These are phyloP conservation scores for Tragelaphus strepsiceros DNA, from an alignment of 2,113 vertebrate species.

Conservation along the genomic window DNA sequence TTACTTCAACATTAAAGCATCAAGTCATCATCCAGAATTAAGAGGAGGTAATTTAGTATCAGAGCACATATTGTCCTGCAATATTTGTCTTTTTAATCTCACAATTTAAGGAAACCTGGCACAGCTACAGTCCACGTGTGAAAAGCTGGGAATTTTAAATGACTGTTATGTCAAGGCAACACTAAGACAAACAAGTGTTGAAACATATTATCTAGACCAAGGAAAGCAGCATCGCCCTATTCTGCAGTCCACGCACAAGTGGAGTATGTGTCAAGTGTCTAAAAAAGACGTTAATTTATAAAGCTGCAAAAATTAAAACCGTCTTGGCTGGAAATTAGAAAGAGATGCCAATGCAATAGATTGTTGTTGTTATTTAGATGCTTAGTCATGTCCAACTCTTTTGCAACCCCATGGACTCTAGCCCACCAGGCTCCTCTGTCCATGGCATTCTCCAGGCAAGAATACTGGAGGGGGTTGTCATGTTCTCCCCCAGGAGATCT, in stretches of 20 bases:
- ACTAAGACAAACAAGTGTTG: neutral
- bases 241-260: neutral
- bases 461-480: neutral
- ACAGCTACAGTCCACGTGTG: neutral
- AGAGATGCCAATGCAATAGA: neutral
- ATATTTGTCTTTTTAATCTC: neutral
- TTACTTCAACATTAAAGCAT: neutral
- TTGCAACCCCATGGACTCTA: neutral
- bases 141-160: neutral
- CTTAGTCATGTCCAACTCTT: neutral
- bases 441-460: neutral
- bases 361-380: neutral
- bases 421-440: neutral
- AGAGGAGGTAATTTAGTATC: neutral
- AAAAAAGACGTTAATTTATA: neutral
- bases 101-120: neutral
- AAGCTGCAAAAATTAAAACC: neutral
- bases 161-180: neutral
- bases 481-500: neutral
- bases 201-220: neutral
- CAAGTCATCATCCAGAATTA: neutral
- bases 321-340: neutral
- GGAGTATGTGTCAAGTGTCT: neutral
- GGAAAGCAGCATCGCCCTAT: neutral
- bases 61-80: neutral